Conservation (phyloP, 92 coral and sea anemone species). For the Palythoa grandiflora region DNA sequence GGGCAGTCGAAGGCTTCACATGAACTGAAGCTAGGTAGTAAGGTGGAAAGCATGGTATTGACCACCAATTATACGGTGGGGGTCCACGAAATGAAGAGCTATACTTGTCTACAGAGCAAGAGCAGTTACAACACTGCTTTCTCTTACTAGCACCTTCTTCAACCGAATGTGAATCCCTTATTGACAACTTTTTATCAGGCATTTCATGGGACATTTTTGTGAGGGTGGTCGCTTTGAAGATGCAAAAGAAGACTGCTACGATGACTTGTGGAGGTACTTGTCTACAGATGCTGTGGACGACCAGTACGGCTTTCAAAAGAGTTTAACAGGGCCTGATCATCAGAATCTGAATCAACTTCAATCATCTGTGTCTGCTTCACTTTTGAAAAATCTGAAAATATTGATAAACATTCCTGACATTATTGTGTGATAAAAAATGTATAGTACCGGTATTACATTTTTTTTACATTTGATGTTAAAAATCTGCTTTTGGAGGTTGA, state of each 20-base stretch:
- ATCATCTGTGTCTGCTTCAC: not conserved
- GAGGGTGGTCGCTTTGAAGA: slow-evolving; percentile 1
- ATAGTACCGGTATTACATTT: not conserved
- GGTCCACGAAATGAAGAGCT: not conserved
- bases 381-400: slow-evolving; percentile 1
- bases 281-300: not conserved
- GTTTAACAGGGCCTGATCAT: slow-evolving; percentile 6
- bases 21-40: not conserved
- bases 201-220: slow-evolving; percentile 1
- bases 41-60: slow-evolving; percentile 1
- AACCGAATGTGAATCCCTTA: no score
- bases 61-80: slow-evolving; percentile 7
- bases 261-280: not conserved
- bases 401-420: slow-evolving; percentile 1
- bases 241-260: not conserved
- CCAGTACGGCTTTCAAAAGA: slow-evolving; percentile 2
- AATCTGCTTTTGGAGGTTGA: not conserved
- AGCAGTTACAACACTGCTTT: not conserved
- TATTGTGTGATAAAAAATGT: slow-evolving; percentile 2
- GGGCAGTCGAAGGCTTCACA: not conserved
- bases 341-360: not conserved
- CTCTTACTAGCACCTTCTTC: no score
- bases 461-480: not conserved
- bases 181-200: not conserved
- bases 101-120: not conserved